These are phyloP conservation scores for Glomeris maerens DNA, from an alignment of 1,140 invertebrate genomes.

Conservation along the genomic window DNA sequence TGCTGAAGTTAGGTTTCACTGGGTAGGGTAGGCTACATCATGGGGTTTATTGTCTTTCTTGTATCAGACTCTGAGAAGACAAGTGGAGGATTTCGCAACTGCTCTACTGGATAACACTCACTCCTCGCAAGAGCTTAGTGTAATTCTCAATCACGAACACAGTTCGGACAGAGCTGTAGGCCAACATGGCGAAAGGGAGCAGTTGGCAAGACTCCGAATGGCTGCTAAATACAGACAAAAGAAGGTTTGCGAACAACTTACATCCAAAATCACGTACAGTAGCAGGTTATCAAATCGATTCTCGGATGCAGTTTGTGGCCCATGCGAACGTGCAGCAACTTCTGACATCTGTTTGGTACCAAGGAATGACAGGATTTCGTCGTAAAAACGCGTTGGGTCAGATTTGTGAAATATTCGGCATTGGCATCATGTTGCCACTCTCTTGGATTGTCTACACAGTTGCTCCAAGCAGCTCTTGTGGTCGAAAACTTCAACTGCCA, in stretches of 20 bases:
- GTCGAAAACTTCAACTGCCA: constrained; percentile 71
- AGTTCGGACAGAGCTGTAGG: constrained; percentile 56
- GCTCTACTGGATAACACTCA: constrained; percentile 73
- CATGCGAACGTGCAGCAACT: constrained; percentile 86
- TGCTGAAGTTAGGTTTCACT: neutral
- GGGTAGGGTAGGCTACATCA: too few relatives aligned
- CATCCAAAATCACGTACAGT: neutral
- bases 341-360: constrained; percentile 79
- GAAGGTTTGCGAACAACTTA: constrained; percentile 41
- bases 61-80: constrained; percentile 54
- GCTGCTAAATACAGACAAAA: constrained; percentile 94
- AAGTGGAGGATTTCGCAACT: constrained; percentile 70
- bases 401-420: constrained; percentile 52
- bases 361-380: constrained; percentile 73
- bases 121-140: constrained; percentile 73
- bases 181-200: constrained; percentile 64
- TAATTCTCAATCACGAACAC: constrained; percentile 70
- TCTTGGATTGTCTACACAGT: constrained; percentile 72
- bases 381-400: constrained; percentile 61
- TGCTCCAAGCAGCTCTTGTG: constrained; percentile 59
- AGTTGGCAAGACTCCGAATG: constrained; percentile 71
- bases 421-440: constrained; percentile 70
- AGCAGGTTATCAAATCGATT: neutral
- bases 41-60: too few relatives aligned
- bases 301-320: constrained; percentile 58